Conservation (phyloP, 2,113 vertebrate species). For the human (Homo sapiens) region GRCh38 chr4:48573001-48573500, state of each 20-base stretch:
- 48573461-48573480: neutral
- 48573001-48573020: neutral
- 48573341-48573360: neutral
- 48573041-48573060: neutral
- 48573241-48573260: conserved; percentile 87
- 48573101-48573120: neutral
- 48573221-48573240: conserved; percentile 97
- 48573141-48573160: conserved; percentile 16
- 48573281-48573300: neutral
- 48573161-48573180: neutral
- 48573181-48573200: conserved; percentile 99
- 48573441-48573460: neutral
- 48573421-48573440: neutral
- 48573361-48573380: neutral
- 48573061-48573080: neutral
- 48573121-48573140: neutral
- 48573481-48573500: neutral
- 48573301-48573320: conserved; percentile 21
- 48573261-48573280: neutral
- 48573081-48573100: neutral
- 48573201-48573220: conserved; percentile 99
- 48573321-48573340: neutral
- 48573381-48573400: conserved; percentile 15
- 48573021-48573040: neutral
- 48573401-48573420: neutral